Percentiles rank a stretch among this genome's conserved stretches.
Conservation (phyloP, 30 jellyfish, hydroid and myxozoan genomes). For the Mastigias papua region DNA sequence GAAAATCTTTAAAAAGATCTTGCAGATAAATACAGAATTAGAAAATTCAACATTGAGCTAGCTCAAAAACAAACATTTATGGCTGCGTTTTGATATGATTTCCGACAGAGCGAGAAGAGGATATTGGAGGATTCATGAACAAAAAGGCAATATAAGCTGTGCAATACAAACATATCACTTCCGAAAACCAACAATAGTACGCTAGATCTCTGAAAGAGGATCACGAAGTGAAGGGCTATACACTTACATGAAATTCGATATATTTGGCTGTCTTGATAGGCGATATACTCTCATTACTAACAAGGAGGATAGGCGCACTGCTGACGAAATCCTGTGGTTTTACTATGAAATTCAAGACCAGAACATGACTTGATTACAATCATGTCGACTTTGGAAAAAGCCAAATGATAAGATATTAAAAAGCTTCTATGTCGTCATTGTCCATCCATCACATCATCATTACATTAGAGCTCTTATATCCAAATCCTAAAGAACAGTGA, state of each 20-base stretch:
- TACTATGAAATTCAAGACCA: not conserved
- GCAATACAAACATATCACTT: conserved; percentile 27
- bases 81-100: not conserved
- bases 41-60: not conserved
- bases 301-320: not conserved
- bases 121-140: not conserved
- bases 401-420: not conserved
- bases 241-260: conserved; percentile 34
- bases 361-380: not conserved
- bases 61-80: not conserved
- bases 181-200: conserved; percentile 47
- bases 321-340: conserved; percentile 23
- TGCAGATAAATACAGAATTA: not conserved
- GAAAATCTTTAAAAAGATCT: not conserved
- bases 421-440: conserved; percentile 11
- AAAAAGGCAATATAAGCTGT: not conserved
- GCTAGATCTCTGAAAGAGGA: conserved; percentile 21
- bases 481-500: no score
- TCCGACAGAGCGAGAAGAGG: not conserved
- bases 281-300: not conserved
- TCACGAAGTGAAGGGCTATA: not conserved
- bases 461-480: not conserved
- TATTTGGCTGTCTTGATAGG: conserved; percentile 23
- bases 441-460: not conserved
- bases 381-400: not conserved